Evolutionary conservation across 2,797 vertebrate species (phyloP).

Genomic region (Echiichthys vipera): DNA sequence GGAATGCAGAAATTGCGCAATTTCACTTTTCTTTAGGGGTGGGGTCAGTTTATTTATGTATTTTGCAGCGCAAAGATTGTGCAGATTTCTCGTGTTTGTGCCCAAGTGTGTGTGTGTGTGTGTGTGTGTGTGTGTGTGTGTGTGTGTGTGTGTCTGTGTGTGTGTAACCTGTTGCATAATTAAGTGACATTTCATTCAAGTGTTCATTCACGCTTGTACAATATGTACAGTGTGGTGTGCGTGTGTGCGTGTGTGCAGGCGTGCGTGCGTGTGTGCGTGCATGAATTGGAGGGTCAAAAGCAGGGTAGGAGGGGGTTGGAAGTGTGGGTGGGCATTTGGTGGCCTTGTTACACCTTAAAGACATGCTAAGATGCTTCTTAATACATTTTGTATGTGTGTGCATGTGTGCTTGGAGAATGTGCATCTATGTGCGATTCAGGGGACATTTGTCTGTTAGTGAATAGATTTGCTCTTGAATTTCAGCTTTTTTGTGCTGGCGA

Average conservation of each 20-base stretch:
- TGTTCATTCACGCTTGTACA: slow-evolving; percentile 8
- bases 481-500: slow-evolving; percentile 46
- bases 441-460: slow-evolving; percentile 29
- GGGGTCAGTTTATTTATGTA: neutral
- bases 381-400: slow-evolving; percentile 8
- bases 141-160: no score
- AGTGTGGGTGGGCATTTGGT: slow-evolving; percentile 51
- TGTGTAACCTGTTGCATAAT: slow-evolving; percentile 13
- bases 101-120: slow-evolving; percentile 2
- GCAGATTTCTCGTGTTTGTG: neutral
- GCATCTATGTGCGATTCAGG: slow-evolving; percentile 25
- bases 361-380: slow-evolving; percentile 23
- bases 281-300: slow-evolving; percentile 16
- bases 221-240: slow-evolving; percentile 11
- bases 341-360: slow-evolving; percentile 51
- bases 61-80: no score
- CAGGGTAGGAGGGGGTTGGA: slow-evolving; percentile 1
- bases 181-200: slow-evolving; percentile 6
- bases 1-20: no score
- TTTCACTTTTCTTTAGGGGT: neutral
- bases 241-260: slow-evolving; percentile 6
- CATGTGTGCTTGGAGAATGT: slow-evolving; percentile 5
- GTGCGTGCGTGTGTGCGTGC: slow-evolving; percentile 5
- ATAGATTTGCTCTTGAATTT: slow-evolving; percentile 57
- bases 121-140: no score